Evolutionary conservation across 1,140 invertebrate species (phyloP).

Genomic region (Drosophila carrolli): DNA sequence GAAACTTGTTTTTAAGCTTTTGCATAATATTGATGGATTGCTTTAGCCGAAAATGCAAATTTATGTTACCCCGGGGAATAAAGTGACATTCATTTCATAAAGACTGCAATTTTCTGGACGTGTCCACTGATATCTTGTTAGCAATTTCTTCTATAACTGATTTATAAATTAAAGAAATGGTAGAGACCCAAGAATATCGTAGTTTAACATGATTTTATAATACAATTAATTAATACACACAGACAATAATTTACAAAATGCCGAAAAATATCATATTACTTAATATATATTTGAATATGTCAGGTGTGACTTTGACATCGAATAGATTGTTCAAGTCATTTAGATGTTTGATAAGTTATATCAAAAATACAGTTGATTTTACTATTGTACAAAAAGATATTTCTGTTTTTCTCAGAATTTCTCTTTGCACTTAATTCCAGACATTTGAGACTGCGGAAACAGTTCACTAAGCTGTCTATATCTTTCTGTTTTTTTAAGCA

Average conservation of each 20-base stretch:
- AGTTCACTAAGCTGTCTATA: neutral
- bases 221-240: too few species aligned
- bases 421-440: neutral
- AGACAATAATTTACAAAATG: neutral
- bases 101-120: neutral
- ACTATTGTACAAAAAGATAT: neutral
- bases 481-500: neutral
- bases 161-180: neutral
- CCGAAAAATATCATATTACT: neutral
- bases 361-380: neutral
- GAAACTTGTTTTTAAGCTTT: constrained; percentile 48
- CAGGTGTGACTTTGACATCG: neutral
- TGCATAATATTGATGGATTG: constrained; percentile 55
- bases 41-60: constrained; percentile 23
- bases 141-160: neutral
- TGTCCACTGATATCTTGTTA: neutral
- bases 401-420: neutral
- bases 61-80: neutral
- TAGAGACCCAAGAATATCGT: neutral
- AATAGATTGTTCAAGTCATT: neutral
- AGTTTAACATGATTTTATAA: too few species aligned
- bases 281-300: neutral
- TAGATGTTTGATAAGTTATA: neutral
- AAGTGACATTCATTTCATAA: constrained; percentile 27
- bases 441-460: constrained; percentile 22